Evolutionary conservation across 2,888 invertebrate genomes (phyloP).

Genomic region (Autographa pulchrina): DNA sequence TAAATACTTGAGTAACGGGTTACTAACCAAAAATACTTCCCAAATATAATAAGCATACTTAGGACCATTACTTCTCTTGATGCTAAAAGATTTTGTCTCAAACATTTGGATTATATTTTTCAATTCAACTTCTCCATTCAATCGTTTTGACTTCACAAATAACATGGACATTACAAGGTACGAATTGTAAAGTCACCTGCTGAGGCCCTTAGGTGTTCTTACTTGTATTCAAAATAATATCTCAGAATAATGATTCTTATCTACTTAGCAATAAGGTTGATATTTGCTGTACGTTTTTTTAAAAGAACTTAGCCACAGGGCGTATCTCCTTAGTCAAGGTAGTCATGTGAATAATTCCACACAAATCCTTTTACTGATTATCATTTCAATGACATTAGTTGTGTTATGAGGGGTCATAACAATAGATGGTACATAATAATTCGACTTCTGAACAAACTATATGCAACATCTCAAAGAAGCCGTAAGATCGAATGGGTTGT

Average conservation of each 20-base stretch:
- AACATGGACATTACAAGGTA: constrained; percentile 77
- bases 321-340: constrained; percentile 86
- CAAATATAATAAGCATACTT: constrained; percentile 23
- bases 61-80: constrained; percentile 19
- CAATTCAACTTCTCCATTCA: constrained; percentile 55
- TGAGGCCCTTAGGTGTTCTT: constrained; percentile 85
- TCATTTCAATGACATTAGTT: constrained; percentile 88
- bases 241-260: constrained; percentile 58
- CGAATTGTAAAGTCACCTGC: constrained; percentile 82
- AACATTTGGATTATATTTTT: constrained; percentile 40
- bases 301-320: constrained; percentile 84
- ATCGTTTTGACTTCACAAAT: constrained; percentile 69
- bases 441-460: constrained; percentile 50
- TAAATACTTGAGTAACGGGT: too few species aligned
- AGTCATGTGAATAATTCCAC: constrained; percentile 85
- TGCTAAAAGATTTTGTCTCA: constrained; percentile 52
- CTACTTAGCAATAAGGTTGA: constrained; percentile 23
- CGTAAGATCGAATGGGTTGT: constrained; percentile 22
- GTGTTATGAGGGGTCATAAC: constrained; percentile 77
- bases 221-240: constrained; percentile 66
- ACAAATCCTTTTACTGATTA: constrained; percentile 87
- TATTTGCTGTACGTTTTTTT: constrained; percentile 34
- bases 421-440: constrained; percentile 68
- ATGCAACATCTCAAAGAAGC: constrained; percentile 40
- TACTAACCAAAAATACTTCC: constrained; percentile 29